Percentiles rank a stretch among this genome's conserved stretches.
Evolutionary conservation across 2,888 invertebrate species (phyloP).

Genomic region (Eristalis intricaria): DNA sequence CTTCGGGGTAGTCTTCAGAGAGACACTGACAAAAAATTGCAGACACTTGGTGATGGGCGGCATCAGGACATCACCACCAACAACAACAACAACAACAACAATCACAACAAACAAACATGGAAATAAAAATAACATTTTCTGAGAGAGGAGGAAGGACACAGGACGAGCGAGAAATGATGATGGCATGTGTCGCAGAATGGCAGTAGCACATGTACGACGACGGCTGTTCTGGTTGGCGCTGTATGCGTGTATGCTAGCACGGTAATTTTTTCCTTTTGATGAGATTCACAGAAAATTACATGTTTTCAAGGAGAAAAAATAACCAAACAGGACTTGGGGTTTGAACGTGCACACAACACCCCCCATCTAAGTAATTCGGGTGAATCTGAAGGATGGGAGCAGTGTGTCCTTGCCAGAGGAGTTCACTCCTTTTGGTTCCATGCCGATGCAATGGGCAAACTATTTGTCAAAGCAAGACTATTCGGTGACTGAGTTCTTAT

Average conservation of each 20-base stretch:
- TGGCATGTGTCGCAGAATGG: background rate
- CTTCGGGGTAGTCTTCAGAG: background rate
- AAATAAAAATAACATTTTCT: conserved; percentile 47
- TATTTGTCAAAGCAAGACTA: background rate
- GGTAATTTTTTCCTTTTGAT: conserved; percentile 12
- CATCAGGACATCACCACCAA: background rate
- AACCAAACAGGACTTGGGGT: background rate
- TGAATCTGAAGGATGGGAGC: background rate
- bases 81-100: background rate
- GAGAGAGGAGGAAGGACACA: conserved; percentile 3
- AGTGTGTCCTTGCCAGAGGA: conserved; percentile 9
- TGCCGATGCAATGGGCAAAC: background rate
- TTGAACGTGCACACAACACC: background rate
- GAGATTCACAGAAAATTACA: conserved; percentile 21
- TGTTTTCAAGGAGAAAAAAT: background rate
- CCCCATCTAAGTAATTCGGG: background rate
- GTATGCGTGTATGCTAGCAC: background rate
- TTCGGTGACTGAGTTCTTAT: background rate
- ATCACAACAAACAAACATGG: background rate
- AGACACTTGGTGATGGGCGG: conserved; percentile 14
- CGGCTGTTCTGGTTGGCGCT: background rate
- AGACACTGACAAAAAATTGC: conserved; percentile 1
- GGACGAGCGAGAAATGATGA: conserved; percentile 6
- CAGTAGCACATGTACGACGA: conserved; percentile 8
- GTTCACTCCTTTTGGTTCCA: background rate